These are phyloP conservation scores for Tautogolabrus adspersus DNA, from an alignment of 2,113 vertebrate species.

Conservation along the genomic window DNA sequence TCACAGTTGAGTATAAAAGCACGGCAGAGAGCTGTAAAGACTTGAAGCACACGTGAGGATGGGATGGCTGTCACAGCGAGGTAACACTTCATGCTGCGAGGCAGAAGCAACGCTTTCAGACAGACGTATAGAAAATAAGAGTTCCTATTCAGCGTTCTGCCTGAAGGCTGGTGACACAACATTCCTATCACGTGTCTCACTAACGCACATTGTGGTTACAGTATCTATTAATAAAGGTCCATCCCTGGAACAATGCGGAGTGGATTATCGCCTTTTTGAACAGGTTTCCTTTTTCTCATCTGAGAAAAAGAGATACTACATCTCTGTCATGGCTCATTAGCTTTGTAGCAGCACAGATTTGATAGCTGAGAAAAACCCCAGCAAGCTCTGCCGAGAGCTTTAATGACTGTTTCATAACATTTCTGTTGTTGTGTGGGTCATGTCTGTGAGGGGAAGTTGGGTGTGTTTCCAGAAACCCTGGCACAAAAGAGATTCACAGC, in stretches of 20 bases:
- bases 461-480: slow-evolving; percentile 24
- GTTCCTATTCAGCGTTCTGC: slow-evolving; percentile 48
- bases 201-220: slow-evolving; percentile 33
- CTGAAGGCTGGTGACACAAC: slow-evolving; percentile 55
- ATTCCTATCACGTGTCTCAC: slow-evolving; percentile 52
- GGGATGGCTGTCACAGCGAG: slow-evolving; percentile 14
- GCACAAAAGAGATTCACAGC: slow-evolving; percentile 10
- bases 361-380: not conserved
- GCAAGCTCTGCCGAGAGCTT: not conserved
- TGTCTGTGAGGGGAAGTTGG: not conserved
- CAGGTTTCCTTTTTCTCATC: slow-evolving; percentile 27
- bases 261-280: slow-evolving; percentile 51
- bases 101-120: slow-evolving; percentile 39
- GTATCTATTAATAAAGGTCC: slow-evolving; percentile 56
- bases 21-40: not conserved
- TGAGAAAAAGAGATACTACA: slow-evolving; percentile 17
- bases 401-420: slow-evolving; percentile 20
- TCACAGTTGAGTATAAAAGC: slow-evolving; percentile 21
- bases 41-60: slow-evolving; percentile 11
- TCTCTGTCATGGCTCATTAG: slow-evolving; percentile 49
- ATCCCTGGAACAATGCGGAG: slow-evolving; percentile 13
- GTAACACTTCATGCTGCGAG: slow-evolving; percentile 23
- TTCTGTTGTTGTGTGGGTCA: slow-evolving; percentile 12
- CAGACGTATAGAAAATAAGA: slow-evolving; percentile 34
- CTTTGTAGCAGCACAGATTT: slow-evolving; percentile 17